phyloP scores from a whole-genome alignment of 2,888 invertebrate species.

The Gortyna flavago region DNA sequence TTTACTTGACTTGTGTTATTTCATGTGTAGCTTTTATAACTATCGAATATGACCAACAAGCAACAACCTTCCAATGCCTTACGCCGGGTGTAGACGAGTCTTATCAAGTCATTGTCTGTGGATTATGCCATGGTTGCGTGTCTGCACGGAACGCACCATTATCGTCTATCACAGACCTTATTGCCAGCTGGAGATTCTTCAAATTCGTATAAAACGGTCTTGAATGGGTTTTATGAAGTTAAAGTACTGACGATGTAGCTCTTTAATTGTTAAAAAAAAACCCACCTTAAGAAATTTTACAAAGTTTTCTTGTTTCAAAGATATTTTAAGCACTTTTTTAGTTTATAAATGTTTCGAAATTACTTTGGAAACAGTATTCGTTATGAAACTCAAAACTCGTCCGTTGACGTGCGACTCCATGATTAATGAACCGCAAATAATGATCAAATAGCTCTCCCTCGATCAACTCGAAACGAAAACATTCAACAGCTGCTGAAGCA shows the following conservation, averaged over 20 bases:
- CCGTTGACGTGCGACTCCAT: slow-evolving; percentile 6
- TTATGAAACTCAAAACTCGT: slow-evolving; percentile 21
- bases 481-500: slow-evolving; percentile 41
- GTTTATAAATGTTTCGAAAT: slow-evolving; percentile 29
- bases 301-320: slow-evolving; percentile 23
- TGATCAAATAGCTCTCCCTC: slow-evolving; percentile 13
- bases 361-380: background rate
- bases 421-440: slow-evolving; percentile 40
- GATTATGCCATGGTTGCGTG: slow-evolving; percentile 54
- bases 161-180: slow-evolving; percentile 43
- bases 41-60: background rate
- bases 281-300: slow-evolving; percentile 18
- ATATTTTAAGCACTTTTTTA: slow-evolving; percentile 11
- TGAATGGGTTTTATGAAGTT: slow-evolving; percentile 14
- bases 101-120: slow-evolving; percentile 48
- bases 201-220: slow-evolving; percentile 26
- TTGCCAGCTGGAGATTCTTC: slow-evolving; percentile 32
- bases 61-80: background rate
- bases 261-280: slow-evolving; percentile 18
- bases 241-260: slow-evolving; percentile 10
- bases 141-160: slow-evolving; percentile 30
- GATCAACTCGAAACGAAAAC: slow-evolving; percentile 20
- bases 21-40: background rate
- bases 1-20: background rate
- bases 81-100: slow-evolving; percentile 30